A percentile compares a stretch with the other conserved stretches of the same genome.
Evolutionary conservation across 2,797 vertebrate species (phyloP).

Genomic region (Tangara arthus): DNA sequence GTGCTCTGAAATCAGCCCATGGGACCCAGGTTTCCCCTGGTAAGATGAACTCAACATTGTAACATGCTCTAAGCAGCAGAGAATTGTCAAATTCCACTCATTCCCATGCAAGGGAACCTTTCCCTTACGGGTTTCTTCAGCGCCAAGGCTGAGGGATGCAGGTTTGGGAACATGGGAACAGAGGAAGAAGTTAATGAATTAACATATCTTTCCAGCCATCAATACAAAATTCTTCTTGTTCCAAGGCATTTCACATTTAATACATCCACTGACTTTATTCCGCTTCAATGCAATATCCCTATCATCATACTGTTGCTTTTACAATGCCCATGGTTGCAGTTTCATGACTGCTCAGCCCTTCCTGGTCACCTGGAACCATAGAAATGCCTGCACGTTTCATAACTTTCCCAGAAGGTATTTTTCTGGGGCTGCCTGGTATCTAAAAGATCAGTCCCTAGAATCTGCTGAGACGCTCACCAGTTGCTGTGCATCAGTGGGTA

Average conservation of each 20-base stretch:
- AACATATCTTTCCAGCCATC: background rate
- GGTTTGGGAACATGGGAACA: background rate
- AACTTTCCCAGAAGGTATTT: background rate
- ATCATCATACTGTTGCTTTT: background rate
- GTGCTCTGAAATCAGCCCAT: background rate
- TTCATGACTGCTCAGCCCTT: background rate
- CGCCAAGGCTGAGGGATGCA: background rate
- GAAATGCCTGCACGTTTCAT: background rate
- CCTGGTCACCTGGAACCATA: background rate
- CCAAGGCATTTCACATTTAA: background rate
- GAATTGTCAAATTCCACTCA: background rate
- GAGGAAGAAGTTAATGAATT: background rate
- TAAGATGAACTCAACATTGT: background rate
- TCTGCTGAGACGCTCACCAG: background rate
- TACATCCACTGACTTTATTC: background rate
- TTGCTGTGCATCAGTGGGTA: background rate
- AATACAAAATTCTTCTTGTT: background rate
- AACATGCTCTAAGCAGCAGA: background rate
- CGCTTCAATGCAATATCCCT: background rate
- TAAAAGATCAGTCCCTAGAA: background rate
- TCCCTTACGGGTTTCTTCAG: background rate
- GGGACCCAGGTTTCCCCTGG: background rate
- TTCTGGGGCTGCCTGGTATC: background rate
- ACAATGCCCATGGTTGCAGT: background rate
- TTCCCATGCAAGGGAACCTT: background rate